phyloP scores from a whole-genome alignment of 1,140 invertebrate genomes.

The Cecropterus lyciades region DNA sequence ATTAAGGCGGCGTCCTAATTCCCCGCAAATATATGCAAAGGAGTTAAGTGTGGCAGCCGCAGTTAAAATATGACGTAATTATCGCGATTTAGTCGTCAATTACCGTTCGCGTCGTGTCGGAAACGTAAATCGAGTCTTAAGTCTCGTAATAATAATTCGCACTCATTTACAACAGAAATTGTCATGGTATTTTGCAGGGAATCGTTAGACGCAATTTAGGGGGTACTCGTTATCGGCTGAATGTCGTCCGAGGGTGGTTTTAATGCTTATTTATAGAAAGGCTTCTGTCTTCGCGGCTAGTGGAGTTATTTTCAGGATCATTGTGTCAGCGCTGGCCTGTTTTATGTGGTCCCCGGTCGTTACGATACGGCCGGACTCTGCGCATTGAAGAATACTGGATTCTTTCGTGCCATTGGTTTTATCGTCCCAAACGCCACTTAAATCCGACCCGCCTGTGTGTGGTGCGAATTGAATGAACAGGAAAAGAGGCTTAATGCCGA shows the following conservation, averaged over 20 bases:
- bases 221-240: slow-evolving; percentile 53
- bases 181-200: slow-evolving; percentile 49
- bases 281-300: slow-evolving; percentile 49
- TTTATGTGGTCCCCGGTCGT: slow-evolving; percentile 54
- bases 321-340: slow-evolving; percentile 55
- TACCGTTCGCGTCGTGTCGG: slow-evolving; percentile 35
- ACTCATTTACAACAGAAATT: slow-evolving; percentile 46
- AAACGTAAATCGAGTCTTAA: slow-evolving; percentile 24
- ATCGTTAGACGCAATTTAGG: slow-evolving; percentile 56
- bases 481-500: not conserved
- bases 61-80: slow-evolving; percentile 65
- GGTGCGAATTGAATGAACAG: slow-evolving; percentile 9
- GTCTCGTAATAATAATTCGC: slow-evolving; percentile 37
- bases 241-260: slow-evolving; percentile 55
- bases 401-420: slow-evolving; percentile 29
- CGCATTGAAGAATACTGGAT: not conserved
- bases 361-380: slow-evolving; percentile 18
- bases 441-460: slow-evolving; percentile 7
- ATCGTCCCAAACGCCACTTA: slow-evolving; percentile 16
- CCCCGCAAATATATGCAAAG: slow-evolving; percentile 58
- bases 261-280: slow-evolving; percentile 80
- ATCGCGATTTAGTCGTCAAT: slow-evolving; percentile 68
- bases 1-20: slow-evolving; percentile 37
- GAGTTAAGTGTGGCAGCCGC: slow-evolving; percentile 48
- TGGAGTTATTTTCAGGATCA: slow-evolving; percentile 66